A percentile compares a stretch with the other conserved stretches of the same genome.
Evolutionary conservation across 2,113 vertebrate genomes (phyloP).

Genomic region (crab-eating macaque (Macaca fascicularis)): T2T-MFA8v1.1 NC_088379.1:91320001-91320500

Average conservation of each 20-base stretch:
- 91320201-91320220: not conserved
- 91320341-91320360: not conserved
- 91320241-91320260: not conserved
- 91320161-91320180: not conserved
- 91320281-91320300: not conserved
- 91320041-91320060: not conserved
- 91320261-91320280: not conserved
- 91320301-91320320: not conserved
- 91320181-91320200: not conserved
- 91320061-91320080: constrained; percentile 10
- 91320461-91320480: not conserved
- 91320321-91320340: not conserved
- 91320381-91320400: not conserved
- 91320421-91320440: not conserved
- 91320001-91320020: not conserved
- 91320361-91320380: not conserved
- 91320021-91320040: not conserved
- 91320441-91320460: not conserved
- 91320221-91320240: not conserved
- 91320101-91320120: not conserved
- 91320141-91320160: not conserved
- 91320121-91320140: not conserved
- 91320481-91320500: not conserved
- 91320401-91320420: not conserved
- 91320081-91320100: not conserved